phyloP scores from a whole-genome alignment of 2,797 vertebrate species.

The Sebastes steindachneri region DNA sequence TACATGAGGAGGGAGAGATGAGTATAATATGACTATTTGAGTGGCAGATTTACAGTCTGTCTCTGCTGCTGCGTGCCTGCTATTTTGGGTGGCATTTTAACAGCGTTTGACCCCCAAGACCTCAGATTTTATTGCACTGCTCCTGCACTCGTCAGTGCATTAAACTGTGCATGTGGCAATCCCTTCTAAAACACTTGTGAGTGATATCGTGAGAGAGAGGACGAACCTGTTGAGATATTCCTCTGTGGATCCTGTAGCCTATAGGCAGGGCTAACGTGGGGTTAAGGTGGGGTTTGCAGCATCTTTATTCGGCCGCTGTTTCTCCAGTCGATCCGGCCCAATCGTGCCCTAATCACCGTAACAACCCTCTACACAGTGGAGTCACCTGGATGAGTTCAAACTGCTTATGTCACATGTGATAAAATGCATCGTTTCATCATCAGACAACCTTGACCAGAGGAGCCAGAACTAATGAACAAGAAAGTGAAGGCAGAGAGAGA shows the following conservation, averaged over 20 bases:
- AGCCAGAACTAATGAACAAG: not conserved
- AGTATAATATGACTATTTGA: conserved; percentile 20
- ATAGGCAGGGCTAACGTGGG: not conserved
- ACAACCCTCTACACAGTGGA: too few relatives aligned
- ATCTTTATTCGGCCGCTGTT: not conserved
- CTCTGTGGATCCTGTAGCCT: not conserved
- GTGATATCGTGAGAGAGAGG: not conserved
- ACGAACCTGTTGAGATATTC: not conserved
- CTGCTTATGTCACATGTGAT: not conserved
- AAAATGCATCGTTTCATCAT: not conserved
- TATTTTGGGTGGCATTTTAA: conserved; percentile 2
- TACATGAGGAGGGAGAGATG: conserved; percentile 30
- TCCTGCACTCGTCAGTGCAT: not conserved
- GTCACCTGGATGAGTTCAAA: not conserved
- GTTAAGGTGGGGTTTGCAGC: not conserved
- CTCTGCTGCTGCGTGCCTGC: not conserved
- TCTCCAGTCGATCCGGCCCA: not conserved
- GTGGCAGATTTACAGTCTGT: conserved; percentile 18
- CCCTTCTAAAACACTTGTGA: not conserved
- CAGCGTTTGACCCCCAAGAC: not conserved
- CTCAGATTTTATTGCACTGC: not conserved
- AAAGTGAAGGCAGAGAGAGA: not conserved
- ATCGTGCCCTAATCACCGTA: too few relatives aligned
- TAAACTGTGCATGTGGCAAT: not conserved
- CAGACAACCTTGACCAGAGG: too few relatives aligned